Base-by-base conservation (phyloP, 2,797 vertebrate genomes). In the Stomatorhinus walkeri region DNA sequence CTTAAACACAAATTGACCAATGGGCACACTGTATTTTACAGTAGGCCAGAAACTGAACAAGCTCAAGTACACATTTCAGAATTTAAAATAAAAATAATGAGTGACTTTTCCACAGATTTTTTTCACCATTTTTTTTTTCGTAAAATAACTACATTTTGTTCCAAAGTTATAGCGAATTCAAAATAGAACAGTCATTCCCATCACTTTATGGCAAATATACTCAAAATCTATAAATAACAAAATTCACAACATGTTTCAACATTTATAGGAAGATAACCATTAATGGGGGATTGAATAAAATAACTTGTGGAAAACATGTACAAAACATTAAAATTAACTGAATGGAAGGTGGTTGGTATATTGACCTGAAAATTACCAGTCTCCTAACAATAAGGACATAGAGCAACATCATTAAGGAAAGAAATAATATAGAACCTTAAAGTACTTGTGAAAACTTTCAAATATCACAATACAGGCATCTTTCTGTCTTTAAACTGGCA, bases 401-500 rank as follows among this genome's bases (percentile, higher is more conserved):
- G 12, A 64, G 14, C 24, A 32, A 68, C 46, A 22, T 56, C 56
- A 87, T 64, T 40, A 87, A 64, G 10, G 32, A 22, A 46, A 48
- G 10, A 40, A 87, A 61, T 56, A 61, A 87, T 40, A 87, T 10
- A 87, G 8, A 87, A 87, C 43, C 22, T 40, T 68, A 64, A 43
- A 87, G 68, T 43, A 76, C 40, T 36, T 87, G 68, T 12, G 48
- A 64, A 86, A 89, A 87, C 88, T 87, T 89, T 52, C 4, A 79
- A 86, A 89, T 87, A 76, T 43, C 46, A 1, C 14, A n/a, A 4
- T 51, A 89, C 54, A 36, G 14, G 19, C 64, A 56, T 43, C 61
- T 54, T 87, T n/a, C 16, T 24, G 48, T 76, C 85, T 32, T 56
- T 68, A 87, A 48, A 68, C 49, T 87, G 28, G 4, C 72, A 43